Evolutionary conservation across 1,140 invertebrate genomes (phyloP).

Genomic region (Dendroctonus ponderosae): DNA sequence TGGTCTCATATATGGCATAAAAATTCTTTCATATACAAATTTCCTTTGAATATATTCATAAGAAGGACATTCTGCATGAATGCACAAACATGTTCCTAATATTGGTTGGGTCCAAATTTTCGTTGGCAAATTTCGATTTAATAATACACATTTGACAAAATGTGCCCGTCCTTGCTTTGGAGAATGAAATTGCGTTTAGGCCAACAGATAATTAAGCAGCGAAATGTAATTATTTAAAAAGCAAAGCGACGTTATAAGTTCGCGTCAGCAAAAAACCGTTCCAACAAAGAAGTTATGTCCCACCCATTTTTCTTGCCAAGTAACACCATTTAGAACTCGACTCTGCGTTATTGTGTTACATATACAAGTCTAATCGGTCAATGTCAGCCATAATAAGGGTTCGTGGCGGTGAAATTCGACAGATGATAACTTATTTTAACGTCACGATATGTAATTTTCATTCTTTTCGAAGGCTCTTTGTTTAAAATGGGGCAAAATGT

Average conservation of each 20-base stretch:
- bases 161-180: too few relatives aligned
- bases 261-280: constrained; percentile 4
- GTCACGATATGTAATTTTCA: constrained; percentile 31
- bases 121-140: too few relatives aligned
- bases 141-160: too few relatives aligned
- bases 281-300: constrained; percentile 14
- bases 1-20: too few relatives aligned
- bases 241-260: constrained; percentile 14
- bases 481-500: constrained; percentile 5
- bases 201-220: not conserved
- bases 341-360: constrained; percentile 31
- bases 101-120: too few relatives aligned
- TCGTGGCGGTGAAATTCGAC: constrained; percentile 33
- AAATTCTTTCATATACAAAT: too few relatives aligned
- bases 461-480: constrained; percentile 3
- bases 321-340: constrained; percentile 29
- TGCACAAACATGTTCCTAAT: too few relatives aligned
- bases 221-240: constrained; percentile 10
- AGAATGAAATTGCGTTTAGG: too few relatives aligned
- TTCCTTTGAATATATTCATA: too few relatives aligned
- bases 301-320: constrained; percentile 23
- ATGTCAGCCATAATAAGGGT: constrained; percentile 32
- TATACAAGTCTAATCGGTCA: constrained; percentile 33
- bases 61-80: too few relatives aligned
- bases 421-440: constrained; percentile 33